Evolutionary conservation across 2,797 vertebrate genomes (phyloP), one percentile per base, ranked within the genome.

Genomic region (Anas georgica): DNA sequence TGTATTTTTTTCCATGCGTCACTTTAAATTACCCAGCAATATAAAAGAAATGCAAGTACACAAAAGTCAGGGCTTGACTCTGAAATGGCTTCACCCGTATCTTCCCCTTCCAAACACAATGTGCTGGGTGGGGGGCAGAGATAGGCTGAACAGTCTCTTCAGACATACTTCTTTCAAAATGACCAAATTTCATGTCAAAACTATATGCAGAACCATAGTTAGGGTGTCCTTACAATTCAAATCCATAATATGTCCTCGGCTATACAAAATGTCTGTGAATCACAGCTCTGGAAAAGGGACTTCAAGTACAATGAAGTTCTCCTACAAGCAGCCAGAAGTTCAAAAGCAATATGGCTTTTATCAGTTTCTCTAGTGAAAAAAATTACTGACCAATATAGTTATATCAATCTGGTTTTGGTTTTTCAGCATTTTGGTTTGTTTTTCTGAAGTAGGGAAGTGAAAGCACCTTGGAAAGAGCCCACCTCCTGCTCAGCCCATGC

Each of bases 21-120:
- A 92, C 50, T 72, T 87, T 88, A 85, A 95, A 89, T 95, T 95
- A 86, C 41, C 70, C 55, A 76, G 86, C 58, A 73, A 85, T 75
- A 92, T 62, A 83, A 95, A 95, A 93, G 91, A 93, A 92, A 93
- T 62, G 29, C 64, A 88, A 80, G 88, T 93, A 95, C 86, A 96
- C 93, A 91, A 77, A 93, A 91, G 83, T 91, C 88, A 85, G 72
- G 60, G 60, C 4, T 91, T 91, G 90, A 74, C 86, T 69, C 81
- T 95, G 86, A 86, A 94, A 83, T 64, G 52, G 37, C 58, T 96
- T 88, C 68, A 87, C 54, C 75, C 0, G 0, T 92, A 83, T 93
- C 90, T 87, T 92, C 72, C 81, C 41, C 86, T 85, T 78, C 67
- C 78, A 95, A 95, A 58, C 33, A 93, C 88, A 92, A 55, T 81